Evolutionary conservation across 2,888 invertebrate species (phyloP).

Genomic region (Cosmia trapezina): DNA sequence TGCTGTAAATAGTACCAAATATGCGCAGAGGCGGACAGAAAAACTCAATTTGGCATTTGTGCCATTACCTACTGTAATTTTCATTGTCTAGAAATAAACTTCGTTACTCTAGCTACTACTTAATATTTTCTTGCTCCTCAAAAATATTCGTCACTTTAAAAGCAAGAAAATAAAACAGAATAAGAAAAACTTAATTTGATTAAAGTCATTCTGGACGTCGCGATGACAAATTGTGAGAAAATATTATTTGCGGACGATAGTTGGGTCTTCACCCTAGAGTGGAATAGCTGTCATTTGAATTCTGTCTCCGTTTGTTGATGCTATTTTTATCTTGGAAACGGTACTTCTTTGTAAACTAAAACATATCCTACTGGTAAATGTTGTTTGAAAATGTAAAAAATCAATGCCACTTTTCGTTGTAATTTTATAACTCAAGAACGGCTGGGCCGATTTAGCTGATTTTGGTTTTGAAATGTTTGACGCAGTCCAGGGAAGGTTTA

Average conservation of each 20-base stretch:
- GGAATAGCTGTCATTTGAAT: constrained; percentile 18
- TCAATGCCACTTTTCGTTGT: too few species aligned
- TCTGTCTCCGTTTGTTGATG: constrained; percentile 22
- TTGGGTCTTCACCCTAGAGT: constrained; percentile 25
- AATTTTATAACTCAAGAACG: too few species aligned
- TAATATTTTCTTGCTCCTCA: neutral
- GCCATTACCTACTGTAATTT: neutral
- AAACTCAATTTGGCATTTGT: neutral
- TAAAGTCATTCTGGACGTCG: constrained; percentile 25
- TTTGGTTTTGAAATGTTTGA: too few species aligned
- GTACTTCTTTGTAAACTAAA: neutral
- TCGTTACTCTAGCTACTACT: neutral
- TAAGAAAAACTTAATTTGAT: constrained; percentile 31
- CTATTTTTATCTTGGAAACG: constrained; percentile 15
- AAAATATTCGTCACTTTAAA: constrained; percentile 14
- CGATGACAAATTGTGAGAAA: constrained; percentile 42
- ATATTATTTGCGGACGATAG: constrained; percentile 31
- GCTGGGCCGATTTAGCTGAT: too few species aligned
- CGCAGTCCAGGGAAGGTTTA: too few species aligned
- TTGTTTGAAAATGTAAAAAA: too few species aligned
- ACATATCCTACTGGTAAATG: too few species aligned
- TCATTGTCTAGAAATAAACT: constrained; percentile 11
- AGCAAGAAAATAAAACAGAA: constrained; percentile 29
- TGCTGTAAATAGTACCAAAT: constrained; percentile 5
- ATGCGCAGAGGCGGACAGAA: neutral